Percentiles rank a stretch among this genome's conserved stretches.
phyloP scores from a whole-genome alignment of 2,888 invertebrate genomes.

The Xestia ashworthii region DNA sequence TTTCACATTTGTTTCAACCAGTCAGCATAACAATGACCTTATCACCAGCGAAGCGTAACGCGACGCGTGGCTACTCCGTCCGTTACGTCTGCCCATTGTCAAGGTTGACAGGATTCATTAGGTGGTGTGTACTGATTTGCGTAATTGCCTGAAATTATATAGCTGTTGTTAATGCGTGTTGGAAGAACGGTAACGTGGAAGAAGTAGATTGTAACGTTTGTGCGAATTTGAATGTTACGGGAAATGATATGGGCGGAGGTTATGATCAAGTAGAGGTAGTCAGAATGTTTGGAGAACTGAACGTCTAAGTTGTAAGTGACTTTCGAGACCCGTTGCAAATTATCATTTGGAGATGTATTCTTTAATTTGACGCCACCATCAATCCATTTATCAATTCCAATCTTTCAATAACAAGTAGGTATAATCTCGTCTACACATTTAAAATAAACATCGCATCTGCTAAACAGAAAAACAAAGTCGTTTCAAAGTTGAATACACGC shows the following conservation, averaged over 20 bases:
- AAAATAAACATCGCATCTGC: conserved; percentile 3
- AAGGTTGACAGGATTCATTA: conserved; percentile 71
- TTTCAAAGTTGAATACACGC: conserved; percentile 19
- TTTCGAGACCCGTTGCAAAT: not conserved
- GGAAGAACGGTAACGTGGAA: conserved; percentile 36
- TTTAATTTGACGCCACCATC: not conserved
- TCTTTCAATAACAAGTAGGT: conserved; percentile 13
- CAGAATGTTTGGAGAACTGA: not conserved
- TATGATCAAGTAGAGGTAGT: not conserved
- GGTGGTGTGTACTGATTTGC: conserved; percentile 50
- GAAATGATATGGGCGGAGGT: not conserved
- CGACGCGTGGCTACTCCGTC: conserved; percentile 66
- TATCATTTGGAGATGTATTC: not conserved
- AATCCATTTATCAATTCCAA: conserved; percentile 10
- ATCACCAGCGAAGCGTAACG: conserved; percentile 65
- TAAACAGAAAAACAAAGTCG: conserved; percentile 5
- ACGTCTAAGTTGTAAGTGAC: no score
- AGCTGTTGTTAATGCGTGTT: conserved; percentile 48
- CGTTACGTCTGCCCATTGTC: conserved; percentile 70
- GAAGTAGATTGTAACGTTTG: conserved; percentile 36
- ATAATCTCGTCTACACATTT: conserved; percentile 3
- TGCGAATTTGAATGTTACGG: not conserved
- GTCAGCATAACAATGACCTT: conserved; percentile 63
- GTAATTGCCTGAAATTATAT: conserved; percentile 49
- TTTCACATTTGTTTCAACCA: conserved; percentile 28